Conservation (phyloP, 2,888 invertebrate species). For the Hipparchia sbordonii region DNA sequence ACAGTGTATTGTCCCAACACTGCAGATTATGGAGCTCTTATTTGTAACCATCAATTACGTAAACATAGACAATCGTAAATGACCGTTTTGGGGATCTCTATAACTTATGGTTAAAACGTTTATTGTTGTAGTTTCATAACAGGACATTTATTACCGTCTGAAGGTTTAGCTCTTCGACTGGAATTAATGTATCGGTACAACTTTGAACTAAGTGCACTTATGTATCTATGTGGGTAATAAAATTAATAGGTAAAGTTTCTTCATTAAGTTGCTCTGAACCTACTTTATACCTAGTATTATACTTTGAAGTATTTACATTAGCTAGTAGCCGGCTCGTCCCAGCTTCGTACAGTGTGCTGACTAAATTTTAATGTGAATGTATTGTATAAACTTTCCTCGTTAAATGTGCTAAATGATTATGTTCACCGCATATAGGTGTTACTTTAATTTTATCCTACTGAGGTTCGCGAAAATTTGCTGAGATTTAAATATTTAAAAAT, state of each 20-base stretch:
- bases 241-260: conserved; percentile 17
- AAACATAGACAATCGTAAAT: too few species aligned
- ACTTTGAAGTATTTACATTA: conserved; percentile 10
- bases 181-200: conserved; percentile 16
- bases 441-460: too few species aligned
- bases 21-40: too few species aligned
- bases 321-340: not conserved
- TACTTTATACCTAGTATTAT: conserved; percentile 5
- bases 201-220: conserved; percentile 5
- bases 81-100: too few species aligned
- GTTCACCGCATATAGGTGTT: too few species aligned
- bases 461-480: too few species aligned
- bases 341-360: not conserved
- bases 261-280: conserved; percentile 13
- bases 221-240: conserved; percentile 5
- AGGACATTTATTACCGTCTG: not conserved
- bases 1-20: too few species aligned
- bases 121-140: not conserved
- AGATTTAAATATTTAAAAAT: too few species aligned
- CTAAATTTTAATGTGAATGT: not conserved
- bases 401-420: too few species aligned
- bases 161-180: not conserved
- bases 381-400: not conserved
- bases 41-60: not conserved
- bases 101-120: too few species aligned